A percentile compares a stretch with the other conserved stretches of the same genome.
These are phyloP conservation scores for Pavo muticus DNA, from an alignment of 2,113 vertebrate species.

Conservation along the genomic window DNA sequence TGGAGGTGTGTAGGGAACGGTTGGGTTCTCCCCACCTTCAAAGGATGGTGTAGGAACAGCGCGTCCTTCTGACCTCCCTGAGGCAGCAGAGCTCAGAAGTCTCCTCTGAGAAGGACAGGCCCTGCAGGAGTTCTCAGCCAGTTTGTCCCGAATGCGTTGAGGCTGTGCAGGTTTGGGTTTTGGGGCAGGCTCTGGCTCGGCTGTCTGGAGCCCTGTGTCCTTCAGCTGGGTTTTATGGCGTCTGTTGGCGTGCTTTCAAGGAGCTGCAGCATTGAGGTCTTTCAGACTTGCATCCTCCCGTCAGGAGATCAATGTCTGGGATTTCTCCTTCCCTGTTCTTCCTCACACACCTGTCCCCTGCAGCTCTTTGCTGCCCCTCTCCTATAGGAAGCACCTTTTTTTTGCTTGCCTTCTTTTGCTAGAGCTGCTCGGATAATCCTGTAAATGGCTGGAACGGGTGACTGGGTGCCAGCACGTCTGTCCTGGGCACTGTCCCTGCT, in stretches of 20 bases:
- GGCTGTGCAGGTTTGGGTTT: neutral
- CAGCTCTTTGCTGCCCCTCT: neutral
- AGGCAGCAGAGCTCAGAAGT: neutral
- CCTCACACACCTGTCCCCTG: neutral
- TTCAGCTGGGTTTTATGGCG: neutral
- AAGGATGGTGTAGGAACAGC: too few species aligned
- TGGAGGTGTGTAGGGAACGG: neutral
- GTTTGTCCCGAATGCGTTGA: neutral
- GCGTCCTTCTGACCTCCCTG: neutral
- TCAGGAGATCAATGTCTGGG: neutral
- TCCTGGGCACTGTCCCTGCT: slow-evolving; percentile 38
- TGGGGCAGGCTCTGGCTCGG: neutral
- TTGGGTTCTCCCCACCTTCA: neutral
- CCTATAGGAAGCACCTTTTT: neutral
- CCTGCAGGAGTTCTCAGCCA: neutral
- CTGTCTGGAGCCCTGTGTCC: neutral
- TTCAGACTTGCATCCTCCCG: neutral
- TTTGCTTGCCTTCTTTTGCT: neutral
- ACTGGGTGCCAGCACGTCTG: slow-evolving; percentile 30
- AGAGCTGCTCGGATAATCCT: neutral
- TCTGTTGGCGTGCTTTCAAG: neutral
- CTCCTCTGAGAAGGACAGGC: neutral
- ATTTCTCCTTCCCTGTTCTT: neutral
- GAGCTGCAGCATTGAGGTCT: neutral
- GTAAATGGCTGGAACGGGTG: slow-evolving; percentile 33